phyloP scores from a whole-genome alignment of 2,113 vertebrate species.

The Laticauda colubrina region DNA sequence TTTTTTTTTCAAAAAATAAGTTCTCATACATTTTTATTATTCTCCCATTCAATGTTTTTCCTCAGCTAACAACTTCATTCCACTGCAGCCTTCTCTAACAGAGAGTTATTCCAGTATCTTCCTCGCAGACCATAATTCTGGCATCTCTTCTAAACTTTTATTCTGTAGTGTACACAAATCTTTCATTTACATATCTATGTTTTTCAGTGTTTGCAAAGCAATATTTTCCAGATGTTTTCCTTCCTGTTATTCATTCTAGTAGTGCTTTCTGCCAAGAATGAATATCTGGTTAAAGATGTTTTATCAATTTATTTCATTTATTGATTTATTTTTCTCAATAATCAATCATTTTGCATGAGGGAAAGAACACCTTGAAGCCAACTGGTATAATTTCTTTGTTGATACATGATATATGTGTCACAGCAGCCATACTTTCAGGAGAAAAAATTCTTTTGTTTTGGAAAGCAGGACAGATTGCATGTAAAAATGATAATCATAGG shows the following conservation, averaged over 20 bases:
- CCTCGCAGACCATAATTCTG: neutral
- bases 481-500: neutral
- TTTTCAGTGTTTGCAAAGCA: neutral
- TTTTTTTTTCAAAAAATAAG: neutral
- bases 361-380: neutral
- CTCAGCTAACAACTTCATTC: neutral
- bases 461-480: neutral
- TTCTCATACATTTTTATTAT: neutral
- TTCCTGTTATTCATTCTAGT: neutral
- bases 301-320: conserved; percentile 1
- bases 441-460: neutral
- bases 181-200: neutral
- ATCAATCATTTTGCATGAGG: neutral
- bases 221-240: neutral
- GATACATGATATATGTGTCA: neutral
- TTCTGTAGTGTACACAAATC: neutral
- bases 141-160: neutral
- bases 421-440: neutral
- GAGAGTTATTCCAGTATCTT: neutral
- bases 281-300: neutral
- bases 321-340: neutral
- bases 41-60: neutral
- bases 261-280: too few species aligned
- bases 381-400: neutral
- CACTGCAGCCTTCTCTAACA: neutral